A percentile compares a stretch with the other conserved stretches of the same genome.
phyloP scores from a whole-genome alignment of 2,113 vertebrate species.

The Platichthys stellatus region DNA sequence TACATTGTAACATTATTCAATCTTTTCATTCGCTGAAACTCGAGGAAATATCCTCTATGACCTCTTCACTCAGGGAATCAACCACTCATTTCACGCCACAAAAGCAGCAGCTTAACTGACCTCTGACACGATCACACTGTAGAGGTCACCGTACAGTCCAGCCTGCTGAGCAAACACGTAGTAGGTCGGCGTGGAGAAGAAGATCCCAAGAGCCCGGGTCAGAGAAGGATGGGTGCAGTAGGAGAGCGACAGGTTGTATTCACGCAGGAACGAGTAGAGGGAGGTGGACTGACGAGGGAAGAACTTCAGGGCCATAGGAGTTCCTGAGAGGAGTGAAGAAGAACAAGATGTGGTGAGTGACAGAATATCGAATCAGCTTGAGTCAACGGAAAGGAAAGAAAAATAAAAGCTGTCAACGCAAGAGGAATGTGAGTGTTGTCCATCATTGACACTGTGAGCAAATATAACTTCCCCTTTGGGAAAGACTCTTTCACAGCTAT shows the following conservation, averaged over 20 bases:
- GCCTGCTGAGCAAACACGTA: slow-evolving; percentile 92
- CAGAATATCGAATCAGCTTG: slow-evolving; percentile 1
- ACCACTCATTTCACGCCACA: neutral
- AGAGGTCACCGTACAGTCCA: slow-evolving; percentile 89
- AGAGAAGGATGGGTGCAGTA: slow-evolving; percentile 88
- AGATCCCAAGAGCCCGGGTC: slow-evolving; percentile 86
- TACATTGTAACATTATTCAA: no score
- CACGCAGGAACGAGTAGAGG: slow-evolving; percentile 86
- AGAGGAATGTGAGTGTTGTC: slow-evolving; percentile 14
- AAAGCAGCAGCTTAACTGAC: slow-evolving; percentile 55
- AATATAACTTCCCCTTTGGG: slow-evolving; percentile 64
- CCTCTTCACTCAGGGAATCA: neutral
- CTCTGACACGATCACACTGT: slow-evolving; percentile 86
- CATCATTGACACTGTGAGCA: slow-evolving; percentile 56
- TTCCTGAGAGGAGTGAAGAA: slow-evolving; percentile 78
- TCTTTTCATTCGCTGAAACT: no score
- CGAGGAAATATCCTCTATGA: neutral
- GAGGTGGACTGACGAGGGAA: slow-evolving; percentile 83
- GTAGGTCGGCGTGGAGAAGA: slow-evolving; percentile 86
- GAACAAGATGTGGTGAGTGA: slow-evolving; percentile 5
- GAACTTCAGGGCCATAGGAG: slow-evolving; percentile 89
- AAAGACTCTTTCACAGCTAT: slow-evolving; percentile 31
- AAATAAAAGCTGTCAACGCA: slow-evolving; percentile 11
- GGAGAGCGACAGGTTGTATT: slow-evolving; percentile 90
- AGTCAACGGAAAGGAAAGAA: neutral